These are phyloP conservation scores for Lymantria dispar DNA, from an alignment of 2,888 invertebrate species.

Conservation along the genomic window DNA sequence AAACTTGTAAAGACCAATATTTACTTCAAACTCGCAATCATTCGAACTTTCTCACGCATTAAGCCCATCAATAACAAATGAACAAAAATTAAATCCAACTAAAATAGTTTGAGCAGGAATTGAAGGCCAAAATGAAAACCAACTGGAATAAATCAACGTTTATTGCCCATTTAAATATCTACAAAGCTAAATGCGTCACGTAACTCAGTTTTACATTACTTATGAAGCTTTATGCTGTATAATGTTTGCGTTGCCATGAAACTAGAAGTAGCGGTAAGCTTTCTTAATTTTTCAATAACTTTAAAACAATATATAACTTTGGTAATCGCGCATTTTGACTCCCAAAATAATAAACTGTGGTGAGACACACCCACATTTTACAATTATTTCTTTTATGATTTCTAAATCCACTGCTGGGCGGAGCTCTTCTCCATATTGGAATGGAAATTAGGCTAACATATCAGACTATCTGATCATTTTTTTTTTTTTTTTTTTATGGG, in stretches of 20 bases:
- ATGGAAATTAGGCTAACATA: no score
- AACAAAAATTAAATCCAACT: constrained; percentile 40
- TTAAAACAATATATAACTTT: no score
- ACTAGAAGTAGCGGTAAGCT: constrained; percentile 14
- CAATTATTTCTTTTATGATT: no score
- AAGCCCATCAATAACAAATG: constrained; percentile 45
- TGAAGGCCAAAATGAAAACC: constrained; percentile 45
- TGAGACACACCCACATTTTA: no score
- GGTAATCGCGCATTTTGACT: no score
- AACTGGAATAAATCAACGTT: constrained; percentile 59
- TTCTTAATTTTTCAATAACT: neutral
- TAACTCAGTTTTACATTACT: constrained; percentile 48
- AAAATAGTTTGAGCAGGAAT: constrained; percentile 42
- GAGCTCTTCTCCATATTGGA: no score
- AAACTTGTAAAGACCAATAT: neutral
- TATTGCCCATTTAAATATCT: constrained; percentile 65
- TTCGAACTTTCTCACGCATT: constrained; percentile 31
- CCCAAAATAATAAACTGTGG: no score
- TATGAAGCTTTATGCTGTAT: constrained; percentile 33
- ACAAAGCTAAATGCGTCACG: constrained; percentile 51
- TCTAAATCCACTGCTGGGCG: no score
- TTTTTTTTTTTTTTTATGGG: no score
- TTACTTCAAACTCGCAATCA: no score
- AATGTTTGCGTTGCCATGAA: constrained; percentile 28
- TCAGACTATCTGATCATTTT: no score